Conservation (phyloP, 2,797 vertebrate genomes). For the Peromyscus eremicus region DNA sequence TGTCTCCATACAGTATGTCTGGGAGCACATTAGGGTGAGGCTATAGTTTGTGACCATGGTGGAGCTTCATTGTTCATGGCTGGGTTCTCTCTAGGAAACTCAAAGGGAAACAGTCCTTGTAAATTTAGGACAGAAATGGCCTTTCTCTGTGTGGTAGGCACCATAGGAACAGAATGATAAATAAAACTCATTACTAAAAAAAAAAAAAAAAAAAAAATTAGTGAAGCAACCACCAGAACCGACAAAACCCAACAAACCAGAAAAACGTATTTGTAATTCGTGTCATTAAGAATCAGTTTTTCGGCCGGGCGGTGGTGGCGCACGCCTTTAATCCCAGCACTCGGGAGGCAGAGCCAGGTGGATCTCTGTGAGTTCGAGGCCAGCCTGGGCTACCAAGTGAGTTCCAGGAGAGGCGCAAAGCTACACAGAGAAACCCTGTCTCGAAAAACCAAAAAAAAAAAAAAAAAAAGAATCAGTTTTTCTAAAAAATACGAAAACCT, state of each 20-base stretch:
- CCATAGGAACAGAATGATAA: slow-evolving; percentile 14
- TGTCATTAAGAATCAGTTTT: slow-evolving; percentile 16
- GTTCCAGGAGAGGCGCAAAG: too few relatives aligned
- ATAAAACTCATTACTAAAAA: slow-evolving; percentile 26
- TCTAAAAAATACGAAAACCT: neutral
- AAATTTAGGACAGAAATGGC: neutral
- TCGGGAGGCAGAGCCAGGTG: too few relatives aligned
- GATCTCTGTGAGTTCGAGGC: too few relatives aligned
- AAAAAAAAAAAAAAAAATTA: neutral
- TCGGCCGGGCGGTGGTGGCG: too few relatives aligned
- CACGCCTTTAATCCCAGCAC: too few relatives aligned
- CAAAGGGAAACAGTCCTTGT: neutral
- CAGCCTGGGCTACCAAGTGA: too few relatives aligned
- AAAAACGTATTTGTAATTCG: slow-evolving; percentile 6
- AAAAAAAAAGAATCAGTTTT: slow-evolving; percentile 41
- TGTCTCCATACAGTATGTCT: neutral
- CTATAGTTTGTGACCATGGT: neutral
- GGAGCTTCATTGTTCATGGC: neutral
- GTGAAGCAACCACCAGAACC: neutral
- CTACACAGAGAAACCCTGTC: too few relatives aligned
- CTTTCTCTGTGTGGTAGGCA: neutral
- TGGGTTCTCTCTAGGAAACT: neutral
- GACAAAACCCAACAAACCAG: slow-evolving; percentile 2
- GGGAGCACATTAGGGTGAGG: neutral
- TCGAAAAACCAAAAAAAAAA: too few relatives aligned